Conservation (phyloP, 2,113 vertebrate species). For the Ictidomys tridecemlineatus region DNA sequence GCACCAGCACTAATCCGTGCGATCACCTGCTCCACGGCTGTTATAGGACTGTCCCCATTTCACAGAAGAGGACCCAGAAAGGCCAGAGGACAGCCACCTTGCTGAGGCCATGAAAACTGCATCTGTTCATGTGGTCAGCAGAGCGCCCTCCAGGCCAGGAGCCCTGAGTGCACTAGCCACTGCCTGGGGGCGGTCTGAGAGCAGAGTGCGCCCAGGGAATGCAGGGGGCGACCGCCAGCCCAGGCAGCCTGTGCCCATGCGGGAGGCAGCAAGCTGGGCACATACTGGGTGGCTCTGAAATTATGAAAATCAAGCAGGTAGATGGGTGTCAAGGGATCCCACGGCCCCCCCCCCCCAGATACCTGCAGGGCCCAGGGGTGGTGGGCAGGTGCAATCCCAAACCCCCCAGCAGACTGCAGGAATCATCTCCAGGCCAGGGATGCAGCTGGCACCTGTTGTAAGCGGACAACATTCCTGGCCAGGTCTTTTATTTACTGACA, state of each 20-base stretch:
- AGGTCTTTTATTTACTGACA: too few relatives aligned
- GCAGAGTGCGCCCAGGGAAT: accelerated
- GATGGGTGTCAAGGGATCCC: neutral
- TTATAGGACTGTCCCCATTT: neutral
- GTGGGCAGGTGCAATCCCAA: neutral
- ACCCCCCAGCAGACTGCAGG: neutral
- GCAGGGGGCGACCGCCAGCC: accelerated
- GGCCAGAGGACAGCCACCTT: neutral
- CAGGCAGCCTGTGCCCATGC: neutral
- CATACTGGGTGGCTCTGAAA: neutral
- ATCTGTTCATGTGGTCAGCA: accelerated
- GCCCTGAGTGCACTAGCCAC: neutral
- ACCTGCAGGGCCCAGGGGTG: neutral
- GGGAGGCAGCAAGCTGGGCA: neutral
- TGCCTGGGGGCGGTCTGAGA: neutral
- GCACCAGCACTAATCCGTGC: neutral
- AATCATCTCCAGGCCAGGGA: neutral
- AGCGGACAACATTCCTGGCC: neutral
- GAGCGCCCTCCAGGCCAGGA: neutral
- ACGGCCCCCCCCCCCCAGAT: neutral
- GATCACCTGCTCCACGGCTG: accelerated
- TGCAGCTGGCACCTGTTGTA: neutral
- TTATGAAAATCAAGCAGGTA: neutral
- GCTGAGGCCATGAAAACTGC: neutral
- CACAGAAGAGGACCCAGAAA: neutral